Evolutionary conservation across 2,113 vertebrate genomes (phyloP).

Genomic region (Trogon melanurus): DNA sequence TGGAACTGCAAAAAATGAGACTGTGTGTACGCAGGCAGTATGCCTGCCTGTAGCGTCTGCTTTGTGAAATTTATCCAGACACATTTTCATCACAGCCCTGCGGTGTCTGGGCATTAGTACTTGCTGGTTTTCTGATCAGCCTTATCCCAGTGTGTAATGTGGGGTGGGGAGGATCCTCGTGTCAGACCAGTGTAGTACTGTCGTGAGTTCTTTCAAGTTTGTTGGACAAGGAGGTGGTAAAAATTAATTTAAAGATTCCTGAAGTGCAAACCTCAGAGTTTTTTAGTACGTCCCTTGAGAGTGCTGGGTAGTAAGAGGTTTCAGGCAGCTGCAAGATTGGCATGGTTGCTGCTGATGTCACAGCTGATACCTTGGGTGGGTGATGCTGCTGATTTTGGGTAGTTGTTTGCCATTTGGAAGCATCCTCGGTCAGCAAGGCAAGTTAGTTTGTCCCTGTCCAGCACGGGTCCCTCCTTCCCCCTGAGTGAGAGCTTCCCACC

Average conservation of each 20-base stretch:
- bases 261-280: not conserved
- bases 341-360: not conserved
- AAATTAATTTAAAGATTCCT: not conserved
- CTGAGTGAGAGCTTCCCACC: no score
- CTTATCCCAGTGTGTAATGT: accelerated
- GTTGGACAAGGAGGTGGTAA: not conserved
- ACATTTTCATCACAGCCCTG: accelerated
- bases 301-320: not conserved
- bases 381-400: accelerated
- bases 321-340: not conserved
- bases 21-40: accelerated
- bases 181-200: not conserved
- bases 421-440: not conserved
- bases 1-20: not conserved
- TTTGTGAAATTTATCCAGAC: not conserved
- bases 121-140: not conserved
- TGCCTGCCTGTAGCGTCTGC: accelerated
- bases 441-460: not conserved
- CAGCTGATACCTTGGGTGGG: not conserved
- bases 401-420: not conserved
- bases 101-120: accelerated
- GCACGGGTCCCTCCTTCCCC: not conserved
- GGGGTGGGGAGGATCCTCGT: not conserved
- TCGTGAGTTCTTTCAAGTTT: accelerated
- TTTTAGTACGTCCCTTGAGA: not conserved